These are phyloP conservation scores for Chymomyza amoena DNA, from an alignment of 2,888 invertebrate genomes.

Conservation along the genomic window DNA sequence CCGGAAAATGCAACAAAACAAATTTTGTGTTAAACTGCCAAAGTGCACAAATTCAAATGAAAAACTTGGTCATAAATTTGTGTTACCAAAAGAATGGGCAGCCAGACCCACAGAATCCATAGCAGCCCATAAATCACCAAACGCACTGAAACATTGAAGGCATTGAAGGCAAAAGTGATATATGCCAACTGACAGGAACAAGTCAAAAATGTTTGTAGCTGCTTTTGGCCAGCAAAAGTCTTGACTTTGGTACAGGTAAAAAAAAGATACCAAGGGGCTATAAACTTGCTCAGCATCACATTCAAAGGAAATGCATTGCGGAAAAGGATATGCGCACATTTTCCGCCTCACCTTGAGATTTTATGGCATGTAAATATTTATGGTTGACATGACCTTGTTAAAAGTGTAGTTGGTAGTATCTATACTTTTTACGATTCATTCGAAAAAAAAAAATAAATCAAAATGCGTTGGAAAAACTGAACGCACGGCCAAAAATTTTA, in stretches of 20 bases:
- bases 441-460: conserved; percentile 34
- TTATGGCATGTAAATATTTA: conserved; percentile 72
- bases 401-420: conserved; percentile 17
- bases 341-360: conserved; percentile 58
- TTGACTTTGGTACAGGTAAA: conserved; percentile 46
- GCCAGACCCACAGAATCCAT: background rate
- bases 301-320: conserved; percentile 67
- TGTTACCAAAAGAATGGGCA: conserved; percentile 13
- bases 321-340: conserved; percentile 59
- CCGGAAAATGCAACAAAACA: conserved; percentile 22
- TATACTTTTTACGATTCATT: conserved; percentile 56
- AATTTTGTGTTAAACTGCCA: conserved; percentile 15
- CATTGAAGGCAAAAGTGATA: conserved; percentile 12
- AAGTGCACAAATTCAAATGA: conserved; percentile 53
- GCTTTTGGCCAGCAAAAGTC: conserved; percentile 24
- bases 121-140: conserved; percentile 65
- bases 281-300: conserved; percentile 58
- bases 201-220: conserved; percentile 38
- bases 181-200: conserved; percentile 36
- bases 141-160: conserved; percentile 1
- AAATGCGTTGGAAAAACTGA: conserved; percentile 38
- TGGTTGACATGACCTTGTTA: conserved; percentile 67
- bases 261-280: conserved; percentile 14
- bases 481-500: conserved; percentile 52
- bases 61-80: conserved; percentile 45